Conservation (phyloP, 1,140 invertebrate genomes). For the Bombyx mori region ASM3026992v2 NC_085117.1:10555001-10555500, state of each 20-base stretch:
- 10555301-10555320: constrained; percentile 20
- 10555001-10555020: constrained; percentile 7
- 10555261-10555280: no score
- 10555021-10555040: constrained; percentile 25
- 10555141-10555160: not conserved
- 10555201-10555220: constrained; percentile 16
- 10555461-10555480: constrained; percentile 16
- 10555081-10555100: not conserved
- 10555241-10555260: no score
- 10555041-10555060: constrained; percentile 31
- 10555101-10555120: no score
- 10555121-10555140: no score
- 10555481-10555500: constrained; percentile 55
- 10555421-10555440: no score
- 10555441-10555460: not conserved
- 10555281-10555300: not conserved
- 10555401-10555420: no score
- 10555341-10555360: constrained; percentile 58
- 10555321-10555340: constrained; percentile 53
- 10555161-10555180: constrained; percentile 12
- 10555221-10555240: constrained; percentile 7
- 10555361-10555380: constrained; percentile 58
- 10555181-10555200: constrained; percentile 41
- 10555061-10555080: constrained; percentile 29
- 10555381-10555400: constrained; percentile 45